Conservation (phyloP, 2,797 vertebrate species). For the Manis javanica region DNA sequence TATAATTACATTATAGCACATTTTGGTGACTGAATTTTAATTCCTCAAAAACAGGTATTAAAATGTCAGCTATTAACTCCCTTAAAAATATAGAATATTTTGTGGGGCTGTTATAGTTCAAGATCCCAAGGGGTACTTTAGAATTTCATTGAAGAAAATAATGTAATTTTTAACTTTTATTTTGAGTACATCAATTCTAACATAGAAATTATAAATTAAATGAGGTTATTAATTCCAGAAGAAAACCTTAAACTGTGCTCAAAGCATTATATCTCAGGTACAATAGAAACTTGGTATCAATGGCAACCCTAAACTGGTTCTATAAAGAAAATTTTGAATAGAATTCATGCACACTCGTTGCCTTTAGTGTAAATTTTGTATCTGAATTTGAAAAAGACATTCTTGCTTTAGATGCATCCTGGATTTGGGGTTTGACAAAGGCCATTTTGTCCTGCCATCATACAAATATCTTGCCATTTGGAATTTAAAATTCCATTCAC, state of each 20-base stretch:
- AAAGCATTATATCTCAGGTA: slow-evolving; percentile 11
- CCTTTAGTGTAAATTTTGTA: not conserved
- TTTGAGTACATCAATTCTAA: not conserved
- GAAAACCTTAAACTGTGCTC: slow-evolving; percentile 13
- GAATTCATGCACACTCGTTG: not conserved
- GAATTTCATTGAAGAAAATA: slow-evolving; percentile 58
- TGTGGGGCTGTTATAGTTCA: not conserved
- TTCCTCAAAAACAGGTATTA: not conserved
- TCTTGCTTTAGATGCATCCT: not conserved
- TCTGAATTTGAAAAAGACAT: not conserved
- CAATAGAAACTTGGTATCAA: not conserved
- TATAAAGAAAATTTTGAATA: slow-evolving; percentile 50
- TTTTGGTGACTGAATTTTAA: slow-evolving; percentile 55
- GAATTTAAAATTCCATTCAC: not conserved
- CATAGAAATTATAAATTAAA: slow-evolving; percentile 57
- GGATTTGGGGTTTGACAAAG: slow-evolving; percentile 9
- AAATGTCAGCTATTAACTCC: slow-evolving; percentile 1
- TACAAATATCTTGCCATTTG: slow-evolving; percentile 32
- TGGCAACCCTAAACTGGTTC: slow-evolving; percentile 3
- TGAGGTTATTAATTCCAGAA: slow-evolving; percentile 50
- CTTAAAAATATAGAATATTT: not conserved
- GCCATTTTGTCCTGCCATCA: slow-evolving; percentile 2
- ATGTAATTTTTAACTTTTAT: not conserved
- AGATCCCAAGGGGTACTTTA: not conserved
- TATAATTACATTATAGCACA: not conserved